A percentile compares a stretch with the other conserved stretches of the same genome.
Evolutionary conservation across 2,113 vertebrate genomes (phyloP).

Genomic region (Pygoscelis adeliae): DNA sequence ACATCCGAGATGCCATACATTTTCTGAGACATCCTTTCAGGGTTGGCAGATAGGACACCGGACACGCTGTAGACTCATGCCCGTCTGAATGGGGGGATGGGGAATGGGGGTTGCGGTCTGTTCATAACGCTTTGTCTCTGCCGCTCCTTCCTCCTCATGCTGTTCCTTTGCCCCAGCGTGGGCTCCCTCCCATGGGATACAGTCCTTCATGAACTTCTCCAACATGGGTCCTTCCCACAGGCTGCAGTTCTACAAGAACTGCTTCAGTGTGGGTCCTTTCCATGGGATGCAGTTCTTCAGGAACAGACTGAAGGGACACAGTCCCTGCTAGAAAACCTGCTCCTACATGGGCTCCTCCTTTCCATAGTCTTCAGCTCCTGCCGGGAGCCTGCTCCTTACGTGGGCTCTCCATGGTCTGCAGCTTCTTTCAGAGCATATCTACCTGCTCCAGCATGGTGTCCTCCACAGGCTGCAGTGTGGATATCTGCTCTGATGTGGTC

Average conservation of each 20-base stretch:
- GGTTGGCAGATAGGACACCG: not conserved
- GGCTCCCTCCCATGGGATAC: not conserved
- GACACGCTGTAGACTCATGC: not conserved
- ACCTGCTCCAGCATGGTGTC: not conserved
- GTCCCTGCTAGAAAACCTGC: no score
- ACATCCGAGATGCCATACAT: not conserved
- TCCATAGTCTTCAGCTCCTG: not conserved
- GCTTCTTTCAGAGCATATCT: not conserved
- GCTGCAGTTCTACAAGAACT: no score
- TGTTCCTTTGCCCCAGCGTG: not conserved
- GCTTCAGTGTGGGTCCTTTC: no score
- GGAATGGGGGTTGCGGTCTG: not conserved
- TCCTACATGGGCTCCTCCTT: not conserved
- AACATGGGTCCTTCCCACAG: no score
- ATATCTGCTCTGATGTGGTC: not conserved
- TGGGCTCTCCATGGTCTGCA: not conserved
- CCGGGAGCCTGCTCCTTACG: not conserved
- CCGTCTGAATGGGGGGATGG: not conserved
- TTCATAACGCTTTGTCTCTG: not conserved
- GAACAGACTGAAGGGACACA: no score
- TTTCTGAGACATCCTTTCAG: not conserved
- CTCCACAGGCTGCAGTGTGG: not conserved
- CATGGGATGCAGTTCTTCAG: no score
- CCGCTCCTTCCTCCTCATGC: not conserved
- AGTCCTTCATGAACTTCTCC: no score